Percentiles rank a stretch among this genome's conserved stretches.
phyloP scores from a whole-genome alignment of 1,140 invertebrate species.

The Halictus rubicundus region DNA sequence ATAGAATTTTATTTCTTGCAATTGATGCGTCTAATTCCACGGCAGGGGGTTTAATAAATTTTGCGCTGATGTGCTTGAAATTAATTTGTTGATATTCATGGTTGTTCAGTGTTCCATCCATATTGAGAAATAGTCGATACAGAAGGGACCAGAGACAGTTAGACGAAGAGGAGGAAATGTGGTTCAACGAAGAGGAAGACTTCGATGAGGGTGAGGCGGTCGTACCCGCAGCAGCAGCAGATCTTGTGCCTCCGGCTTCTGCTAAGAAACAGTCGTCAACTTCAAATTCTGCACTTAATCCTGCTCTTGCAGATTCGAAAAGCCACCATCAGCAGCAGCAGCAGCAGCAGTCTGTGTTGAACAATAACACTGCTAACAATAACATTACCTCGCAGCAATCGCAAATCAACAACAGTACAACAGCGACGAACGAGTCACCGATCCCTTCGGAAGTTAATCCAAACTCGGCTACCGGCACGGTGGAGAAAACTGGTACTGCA shows the following conservation, averaged over 20 bases:
- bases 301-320: constrained; percentile 71
- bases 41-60: no score
- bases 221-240: constrained; percentile 80
- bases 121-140: constrained; percentile 90
- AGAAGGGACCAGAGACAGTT: constrained; percentile 94
- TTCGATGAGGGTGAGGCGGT: constrained; percentile 91
- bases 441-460: constrained; percentile 78
- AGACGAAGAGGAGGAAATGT: constrained; percentile 99
- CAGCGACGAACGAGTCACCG: constrained; percentile 74
- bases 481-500: constrained; percentile 78
- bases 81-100: constrained; percentile 23
- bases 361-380: constrained; percentile 79
- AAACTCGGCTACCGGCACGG: constrained; percentile 69
- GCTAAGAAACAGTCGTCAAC: constrained; percentile 78
- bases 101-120: constrained; percentile 84
- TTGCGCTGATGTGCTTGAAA: not conserved
- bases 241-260: constrained; percentile 73
- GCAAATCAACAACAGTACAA: constrained; percentile 76
- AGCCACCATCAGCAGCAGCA: constrained; percentile 74
- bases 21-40: no score
- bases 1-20: no score
- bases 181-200: constrained; percentile 99
- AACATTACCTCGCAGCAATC: constrained; percentile 70
- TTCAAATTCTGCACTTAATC: constrained; percentile 76
- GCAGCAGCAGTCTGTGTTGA: constrained; percentile 77